Evolutionary conservation across 2,888 invertebrate genomes (phyloP).

Genomic region (Phania funesta): DNA sequence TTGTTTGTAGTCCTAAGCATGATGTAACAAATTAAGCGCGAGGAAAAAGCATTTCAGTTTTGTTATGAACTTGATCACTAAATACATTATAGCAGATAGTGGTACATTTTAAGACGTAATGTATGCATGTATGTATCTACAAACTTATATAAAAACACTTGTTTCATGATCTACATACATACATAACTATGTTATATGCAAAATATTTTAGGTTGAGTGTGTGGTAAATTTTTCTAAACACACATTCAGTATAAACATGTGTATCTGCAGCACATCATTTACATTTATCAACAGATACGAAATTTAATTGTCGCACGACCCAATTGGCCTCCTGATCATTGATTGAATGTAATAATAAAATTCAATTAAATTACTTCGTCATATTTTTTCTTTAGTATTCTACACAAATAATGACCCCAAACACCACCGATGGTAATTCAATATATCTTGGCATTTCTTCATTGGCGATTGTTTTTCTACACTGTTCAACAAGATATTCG

Average conservation of each 20-base stretch:
- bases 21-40: conserved; percentile 59
- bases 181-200: conserved; percentile 15
- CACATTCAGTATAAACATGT: background rate
- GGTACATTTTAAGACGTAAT: conserved; percentile 8
- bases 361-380: conserved; percentile 68
- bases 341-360: conserved; percentile 80
- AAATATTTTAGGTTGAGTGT: conserved; percentile 30
- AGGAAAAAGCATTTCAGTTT: conserved; percentile 6
- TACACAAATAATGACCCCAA: conserved; percentile 56
- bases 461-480: conserved; percentile 7
- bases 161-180: background rate
- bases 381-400: conserved; percentile 52
- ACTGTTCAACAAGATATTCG: conserved; percentile 13
- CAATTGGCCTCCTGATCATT: conserved; percentile 79
- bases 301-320: conserved; percentile 81
- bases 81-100: conserved; percentile 11
- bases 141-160: conserved; percentile 13
- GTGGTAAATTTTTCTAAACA: background rate
- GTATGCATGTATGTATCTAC: too few relatives aligned
- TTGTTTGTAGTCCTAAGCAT: conserved; percentile 4
- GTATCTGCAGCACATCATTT: conserved; percentile 36
- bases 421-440: conserved; percentile 53
- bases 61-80: conserved; percentile 56
- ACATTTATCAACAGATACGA: conserved; percentile 65
- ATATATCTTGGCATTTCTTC: conserved; percentile 31